These are phyloP conservation scores for Planiliza haematocheilus DNA, from an alignment of 2,113 vertebrate genomes.

Conservation along the genomic window DNA sequence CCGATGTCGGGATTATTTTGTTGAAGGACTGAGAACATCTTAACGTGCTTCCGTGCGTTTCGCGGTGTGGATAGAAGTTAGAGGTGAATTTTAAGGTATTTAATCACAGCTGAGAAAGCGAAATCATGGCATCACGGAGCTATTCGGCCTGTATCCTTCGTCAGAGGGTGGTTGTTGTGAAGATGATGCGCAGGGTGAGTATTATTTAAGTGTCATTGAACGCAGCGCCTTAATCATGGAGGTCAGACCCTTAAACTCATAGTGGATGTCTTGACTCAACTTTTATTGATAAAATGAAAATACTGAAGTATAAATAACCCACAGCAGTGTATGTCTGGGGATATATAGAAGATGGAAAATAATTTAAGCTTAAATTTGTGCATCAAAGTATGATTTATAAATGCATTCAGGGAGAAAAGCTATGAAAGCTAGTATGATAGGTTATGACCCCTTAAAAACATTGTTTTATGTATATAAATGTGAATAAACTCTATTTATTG, in stretches of 20 bases:
- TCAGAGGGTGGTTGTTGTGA: conserved; percentile 33
- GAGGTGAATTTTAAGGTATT: neutral
- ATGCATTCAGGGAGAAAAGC: too few species aligned
- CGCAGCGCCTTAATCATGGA: conserved; percentile 12
- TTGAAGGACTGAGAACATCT: neutral
- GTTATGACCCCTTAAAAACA: too few species aligned
- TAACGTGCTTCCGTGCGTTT: neutral
- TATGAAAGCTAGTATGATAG: too few species aligned
- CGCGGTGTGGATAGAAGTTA: neutral
- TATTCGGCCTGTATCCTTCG: conserved; percentile 44
- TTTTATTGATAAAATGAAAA: too few species aligned
- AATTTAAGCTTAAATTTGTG: too few species aligned
- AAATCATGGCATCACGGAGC: conserved; percentile 53
- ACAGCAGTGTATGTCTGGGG: too few species aligned
- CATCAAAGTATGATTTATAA: too few species aligned
- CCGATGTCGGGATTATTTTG: conserved; percentile 77
- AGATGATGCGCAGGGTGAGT: conserved; percentile 64
- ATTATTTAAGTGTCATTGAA: conserved; percentile 32
- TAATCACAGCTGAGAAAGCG: fast-evolving
- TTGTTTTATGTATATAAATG: too few species aligned
- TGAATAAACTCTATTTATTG: neutral
- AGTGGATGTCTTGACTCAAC: too few species aligned
- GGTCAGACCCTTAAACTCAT: conserved; percentile 52
- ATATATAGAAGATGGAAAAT: too few species aligned
- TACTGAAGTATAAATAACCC: too few species aligned